Conservation (phyloP, 2,113 vertebrate genomes). For the Anhinga anhinga region DNA sequence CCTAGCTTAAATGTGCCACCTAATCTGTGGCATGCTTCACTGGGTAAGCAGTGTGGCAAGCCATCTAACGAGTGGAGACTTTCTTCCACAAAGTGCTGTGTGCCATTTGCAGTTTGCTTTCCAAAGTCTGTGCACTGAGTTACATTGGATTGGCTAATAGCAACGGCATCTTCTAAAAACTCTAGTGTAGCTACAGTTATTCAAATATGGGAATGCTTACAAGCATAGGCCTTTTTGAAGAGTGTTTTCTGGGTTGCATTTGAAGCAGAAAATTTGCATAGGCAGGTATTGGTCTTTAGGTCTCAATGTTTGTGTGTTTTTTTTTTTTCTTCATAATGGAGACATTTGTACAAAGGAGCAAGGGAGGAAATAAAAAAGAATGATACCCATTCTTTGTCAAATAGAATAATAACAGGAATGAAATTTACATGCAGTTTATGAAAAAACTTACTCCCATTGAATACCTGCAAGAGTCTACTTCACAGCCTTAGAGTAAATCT, state of each 20-base stretch:
- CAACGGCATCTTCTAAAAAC: background rate
- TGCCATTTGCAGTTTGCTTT: background rate
- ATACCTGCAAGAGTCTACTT: background rate
- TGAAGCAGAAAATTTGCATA: background rate
- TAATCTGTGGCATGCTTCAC: background rate
- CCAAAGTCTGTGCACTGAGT: background rate
- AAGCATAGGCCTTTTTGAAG: background rate
- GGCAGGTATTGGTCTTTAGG: background rate
- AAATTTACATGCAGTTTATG: background rate
- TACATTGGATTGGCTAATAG: background rate
- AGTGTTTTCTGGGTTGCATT: background rate
- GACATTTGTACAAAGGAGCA: background rate
- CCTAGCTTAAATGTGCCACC: background rate
- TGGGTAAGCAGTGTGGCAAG: background rate
- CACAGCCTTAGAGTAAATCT: background rate
- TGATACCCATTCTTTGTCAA: background rate
- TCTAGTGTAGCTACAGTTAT: background rate
- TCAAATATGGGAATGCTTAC: background rate
- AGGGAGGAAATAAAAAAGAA: background rate
- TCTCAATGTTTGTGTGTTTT: no score
- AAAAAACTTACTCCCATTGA: background rate
- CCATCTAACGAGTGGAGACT: background rate
- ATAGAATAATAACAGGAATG: background rate
- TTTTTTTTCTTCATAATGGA: background rate
- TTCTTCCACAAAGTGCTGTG: background rate